These are phyloP conservation scores for Mythimna ferrago DNA, from an alignment of 2,888 invertebrate genomes.

Conservation along the genomic window DNA sequence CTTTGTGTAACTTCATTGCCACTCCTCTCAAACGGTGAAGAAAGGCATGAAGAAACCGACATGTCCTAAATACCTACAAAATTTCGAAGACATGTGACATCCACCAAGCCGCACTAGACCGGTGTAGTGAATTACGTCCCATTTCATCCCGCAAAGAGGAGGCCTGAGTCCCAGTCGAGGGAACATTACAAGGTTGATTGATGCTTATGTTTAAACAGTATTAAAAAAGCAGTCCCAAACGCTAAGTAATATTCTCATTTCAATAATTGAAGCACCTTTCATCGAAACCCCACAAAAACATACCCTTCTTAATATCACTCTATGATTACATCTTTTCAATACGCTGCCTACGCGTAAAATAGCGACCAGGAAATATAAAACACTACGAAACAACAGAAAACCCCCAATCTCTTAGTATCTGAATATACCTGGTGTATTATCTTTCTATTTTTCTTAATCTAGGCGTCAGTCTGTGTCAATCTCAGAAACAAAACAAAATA, in stretches of 20 bases:
- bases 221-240: neutral
- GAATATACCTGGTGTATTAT: conserved; percentile 39
- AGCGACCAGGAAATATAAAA: conserved; percentile 33
- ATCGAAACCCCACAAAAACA: neutral
- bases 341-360: conserved; percentile 4
- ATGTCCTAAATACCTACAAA: no score
- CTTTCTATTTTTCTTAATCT: conserved; percentile 47
- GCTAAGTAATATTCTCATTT: neutral
- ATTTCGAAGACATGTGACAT: no score
- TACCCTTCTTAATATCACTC: conserved; percentile 30
- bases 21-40: no score
- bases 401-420: conserved; percentile 40
- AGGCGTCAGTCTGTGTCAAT: conserved; percentile 50
- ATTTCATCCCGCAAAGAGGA: no score
- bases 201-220: no score
- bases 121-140: no score
- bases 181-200: no score
- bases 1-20: no score
- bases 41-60: no score
- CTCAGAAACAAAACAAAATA: conserved; percentile 56
- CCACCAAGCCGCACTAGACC: no score
- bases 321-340: conserved; percentile 26
- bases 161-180: no score
- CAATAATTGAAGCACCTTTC: conserved; percentile 28
- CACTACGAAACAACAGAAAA: conserved; percentile 23